These are phyloP conservation scores for Congeria kusceri DNA, from an alignment of 2,888 invertebrate genomes.

Conservation along the genomic window DNA sequence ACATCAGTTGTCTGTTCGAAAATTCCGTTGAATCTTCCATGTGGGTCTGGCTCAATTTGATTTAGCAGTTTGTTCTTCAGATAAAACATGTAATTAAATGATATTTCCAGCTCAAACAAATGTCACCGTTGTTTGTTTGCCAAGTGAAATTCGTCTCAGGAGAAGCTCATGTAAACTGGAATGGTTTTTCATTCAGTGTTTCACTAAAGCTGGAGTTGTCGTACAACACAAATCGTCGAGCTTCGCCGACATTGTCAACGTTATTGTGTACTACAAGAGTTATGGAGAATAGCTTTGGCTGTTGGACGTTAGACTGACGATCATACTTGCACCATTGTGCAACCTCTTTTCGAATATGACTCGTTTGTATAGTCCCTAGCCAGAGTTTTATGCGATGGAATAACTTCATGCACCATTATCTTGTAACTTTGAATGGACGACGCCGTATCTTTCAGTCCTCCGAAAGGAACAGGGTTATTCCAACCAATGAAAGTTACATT, in stretches of 20 bases:
- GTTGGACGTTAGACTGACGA: conserved; percentile 7
- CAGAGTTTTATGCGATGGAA: neutral
- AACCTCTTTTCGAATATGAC: neutral
- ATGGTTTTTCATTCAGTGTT: conserved; percentile 1
- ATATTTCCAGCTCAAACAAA: conserved; percentile 61
- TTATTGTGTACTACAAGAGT: conserved; percentile 56
- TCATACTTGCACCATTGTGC: neutral
- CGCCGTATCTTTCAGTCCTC: neutral
- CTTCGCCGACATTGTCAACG: conserved; percentile 51
- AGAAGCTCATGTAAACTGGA: conserved; percentile 47
- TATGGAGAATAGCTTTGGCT: conserved; percentile 48
- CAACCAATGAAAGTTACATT: conserved; percentile 16
- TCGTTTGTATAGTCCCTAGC: neutral
- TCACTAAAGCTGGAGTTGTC: conserved; percentile 53
- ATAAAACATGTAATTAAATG: conserved; percentile 51
- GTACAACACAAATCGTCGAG: conserved; percentile 62
- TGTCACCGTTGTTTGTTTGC: conserved; percentile 53
- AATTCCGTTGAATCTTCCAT: conserved; percentile 8
- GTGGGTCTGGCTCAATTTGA: conserved; percentile 30
- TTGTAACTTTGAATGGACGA: conserved; percentile 22
- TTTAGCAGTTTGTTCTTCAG: conserved; percentile 25
- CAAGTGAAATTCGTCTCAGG: conserved; percentile 47
- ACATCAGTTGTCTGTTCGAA: conserved; percentile 53
- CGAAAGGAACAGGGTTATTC: conserved; percentile 13
- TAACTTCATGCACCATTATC: conserved; percentile 23